phyloP scores from a whole-genome alignment of 2,888 invertebrate species.

The Drosophila atroscutellata region DNA sequence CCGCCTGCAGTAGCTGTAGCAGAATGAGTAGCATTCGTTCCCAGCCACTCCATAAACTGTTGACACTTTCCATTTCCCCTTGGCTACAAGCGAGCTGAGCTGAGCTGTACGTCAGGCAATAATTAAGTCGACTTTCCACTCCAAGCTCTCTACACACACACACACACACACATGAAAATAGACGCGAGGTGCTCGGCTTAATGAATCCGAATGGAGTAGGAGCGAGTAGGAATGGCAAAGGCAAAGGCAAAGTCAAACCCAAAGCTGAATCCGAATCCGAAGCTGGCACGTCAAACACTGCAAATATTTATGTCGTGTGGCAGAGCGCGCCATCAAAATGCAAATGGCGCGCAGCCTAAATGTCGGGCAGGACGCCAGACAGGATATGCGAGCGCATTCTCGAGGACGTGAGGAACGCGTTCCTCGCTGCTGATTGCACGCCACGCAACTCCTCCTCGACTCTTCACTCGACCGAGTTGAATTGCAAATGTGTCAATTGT shows the following conservation, averaged over 20 bases:
- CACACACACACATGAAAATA: conserved; percentile 30
- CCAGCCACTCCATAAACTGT: conserved; percentile 66
- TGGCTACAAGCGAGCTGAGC: conserved; percentile 18
- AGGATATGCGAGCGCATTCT: conserved; percentile 15
- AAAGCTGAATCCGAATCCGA: conserved; percentile 45
- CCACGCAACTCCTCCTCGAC: conserved; percentile 7
- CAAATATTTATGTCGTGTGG: conserved; percentile 77
- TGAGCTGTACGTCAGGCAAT: conserved; percentile 56
- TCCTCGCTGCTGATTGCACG: conserved; percentile 55
- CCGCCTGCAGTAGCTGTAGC: conserved; percentile 8
- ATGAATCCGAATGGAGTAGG: conserved; percentile 62
- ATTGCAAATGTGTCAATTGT: conserved; percentile 81
- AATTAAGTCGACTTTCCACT: conserved; percentile 62
- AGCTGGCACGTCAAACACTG: conserved; percentile 73
- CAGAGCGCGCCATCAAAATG: conserved; percentile 69
- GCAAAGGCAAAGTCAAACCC: conserved; percentile 1
- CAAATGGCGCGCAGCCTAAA: conserved; percentile 71
- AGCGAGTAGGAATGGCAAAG: conserved; percentile 25
- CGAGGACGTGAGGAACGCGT: conserved; percentile 36
- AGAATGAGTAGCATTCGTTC: neutral
- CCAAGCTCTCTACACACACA: conserved; percentile 42
- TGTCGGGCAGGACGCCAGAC: conserved; percentile 41
- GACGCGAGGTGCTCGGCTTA: conserved; percentile 65
- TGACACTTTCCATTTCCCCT: conserved; percentile 59
- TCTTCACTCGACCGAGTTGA: conserved; percentile 65